Percentiles rank a stretch among this genome's conserved stretches.
Evolutionary conservation across 23 tunicate genomes (phyloP).

Genomic region (Oikopleura dioica): DNA sequence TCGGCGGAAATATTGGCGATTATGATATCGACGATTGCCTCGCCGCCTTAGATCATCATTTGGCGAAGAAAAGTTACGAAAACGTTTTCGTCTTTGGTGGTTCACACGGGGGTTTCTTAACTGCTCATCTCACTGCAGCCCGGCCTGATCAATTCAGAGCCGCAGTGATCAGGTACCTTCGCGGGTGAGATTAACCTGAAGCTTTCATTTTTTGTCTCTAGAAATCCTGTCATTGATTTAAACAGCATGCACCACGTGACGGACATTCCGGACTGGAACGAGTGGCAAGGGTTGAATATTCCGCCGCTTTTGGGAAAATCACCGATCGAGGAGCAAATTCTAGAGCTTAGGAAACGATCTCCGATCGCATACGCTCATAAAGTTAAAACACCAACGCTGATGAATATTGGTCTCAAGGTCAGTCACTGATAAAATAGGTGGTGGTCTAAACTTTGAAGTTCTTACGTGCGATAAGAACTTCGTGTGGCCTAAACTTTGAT

Average conservation of each 20-base stretch:
- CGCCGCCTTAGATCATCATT: constrained; percentile 22
- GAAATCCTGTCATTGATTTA: constrained; percentile 61
- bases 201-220: too few species aligned
- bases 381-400: constrained; percentile 36
- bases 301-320: constrained; percentile 9
- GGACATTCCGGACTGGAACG: constrained; percentile 54
- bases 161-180: constrained; percentile 23
- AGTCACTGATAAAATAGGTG: too few species aligned
- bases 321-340: constrained; percentile 10
- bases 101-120: constrained; percentile 79
- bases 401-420: constrained; percentile 35
- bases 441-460: too few species aligned
- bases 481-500: too few species aligned
- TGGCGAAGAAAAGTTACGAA: neutral
- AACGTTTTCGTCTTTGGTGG: constrained; percentile 41
- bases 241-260: constrained; percentile 20
- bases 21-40: constrained; percentile 54
- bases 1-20: constrained; percentile 24
- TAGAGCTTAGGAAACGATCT: constrained; percentile 22
- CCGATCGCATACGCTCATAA: constrained; percentile 24
- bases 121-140: constrained; percentile 51
- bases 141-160: constrained; percentile 54
- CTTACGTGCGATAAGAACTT: too few species aligned
- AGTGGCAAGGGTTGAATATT: constrained; percentile 18
- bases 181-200: too few species aligned